Evolutionary conservation across 2,797 vertebrate genomes (phyloP).

Genomic region (Dipus sagitta): DNA sequence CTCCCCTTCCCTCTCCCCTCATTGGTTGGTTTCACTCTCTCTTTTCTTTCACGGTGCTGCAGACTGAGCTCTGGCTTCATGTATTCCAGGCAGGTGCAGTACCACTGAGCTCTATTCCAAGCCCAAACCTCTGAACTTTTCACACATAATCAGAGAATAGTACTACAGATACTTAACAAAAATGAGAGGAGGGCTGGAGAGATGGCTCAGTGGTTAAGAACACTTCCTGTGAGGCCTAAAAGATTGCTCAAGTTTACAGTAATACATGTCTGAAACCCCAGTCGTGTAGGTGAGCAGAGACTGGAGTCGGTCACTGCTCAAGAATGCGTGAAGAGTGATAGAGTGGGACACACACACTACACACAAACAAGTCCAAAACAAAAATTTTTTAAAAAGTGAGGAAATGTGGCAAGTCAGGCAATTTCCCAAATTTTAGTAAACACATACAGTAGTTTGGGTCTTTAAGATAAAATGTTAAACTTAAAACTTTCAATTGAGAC

Average conservation of each 20-base stretch:
- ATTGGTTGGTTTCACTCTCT: background rate
- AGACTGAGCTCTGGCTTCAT: background rate
- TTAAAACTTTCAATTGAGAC: background rate
- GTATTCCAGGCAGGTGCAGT: background rate
- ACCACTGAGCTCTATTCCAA: background rate
- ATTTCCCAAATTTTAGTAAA: background rate
- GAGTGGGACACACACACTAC: no score
- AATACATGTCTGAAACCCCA: no score
- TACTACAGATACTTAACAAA: conserved; percentile 3
- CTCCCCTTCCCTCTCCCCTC: no score
- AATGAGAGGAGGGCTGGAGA: background rate
- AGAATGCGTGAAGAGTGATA: no score
- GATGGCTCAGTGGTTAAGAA: no score
- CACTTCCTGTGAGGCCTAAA: no score
- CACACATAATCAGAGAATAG: background rate
- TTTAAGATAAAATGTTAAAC: background rate
- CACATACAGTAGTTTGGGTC: background rate
- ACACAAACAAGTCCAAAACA: no score
- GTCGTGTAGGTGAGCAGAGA: no score
- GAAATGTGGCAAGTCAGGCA: background rate
- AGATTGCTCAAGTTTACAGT: no score
- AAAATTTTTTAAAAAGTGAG: background rate
- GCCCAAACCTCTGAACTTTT: background rate
- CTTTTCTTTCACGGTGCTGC: background rate
- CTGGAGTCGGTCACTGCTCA: no score